phyloP scores from a whole-genome alignment of 2,113 vertebrate genomes.

The Leptocoma aspasia region DNA sequence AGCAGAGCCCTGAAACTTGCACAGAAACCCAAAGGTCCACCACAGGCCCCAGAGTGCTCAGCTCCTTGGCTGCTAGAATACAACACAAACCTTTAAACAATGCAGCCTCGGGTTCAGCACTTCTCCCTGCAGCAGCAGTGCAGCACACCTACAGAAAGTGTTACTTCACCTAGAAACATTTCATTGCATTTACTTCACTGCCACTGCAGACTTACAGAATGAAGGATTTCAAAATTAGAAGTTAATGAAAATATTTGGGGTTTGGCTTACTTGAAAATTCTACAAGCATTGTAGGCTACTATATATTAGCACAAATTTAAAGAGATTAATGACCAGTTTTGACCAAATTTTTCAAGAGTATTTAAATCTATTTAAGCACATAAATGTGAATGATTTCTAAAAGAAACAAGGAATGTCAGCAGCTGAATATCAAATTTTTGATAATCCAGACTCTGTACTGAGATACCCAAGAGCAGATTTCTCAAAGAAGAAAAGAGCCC shows the following conservation, averaged over 20 bases:
- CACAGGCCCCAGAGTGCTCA: background rate
- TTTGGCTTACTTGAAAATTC: background rate
- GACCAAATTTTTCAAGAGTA: background rate
- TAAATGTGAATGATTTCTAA: background rate
- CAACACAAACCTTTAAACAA: background rate
- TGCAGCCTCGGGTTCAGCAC: background rate
- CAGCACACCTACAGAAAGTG: background rate
- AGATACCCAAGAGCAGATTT: background rate
- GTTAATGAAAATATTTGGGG: background rate
- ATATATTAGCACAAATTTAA: background rate
- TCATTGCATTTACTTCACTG: background rate
- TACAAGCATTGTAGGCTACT: background rate
- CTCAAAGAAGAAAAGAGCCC: background rate
- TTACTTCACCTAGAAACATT: background rate
- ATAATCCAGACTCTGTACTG: background rate
- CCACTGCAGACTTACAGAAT: background rate
- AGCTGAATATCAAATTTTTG: background rate
- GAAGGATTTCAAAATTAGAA: background rate
- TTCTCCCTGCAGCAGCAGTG: background rate
- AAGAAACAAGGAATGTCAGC: background rate
- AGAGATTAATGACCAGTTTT: background rate
- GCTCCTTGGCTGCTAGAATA: background rate
- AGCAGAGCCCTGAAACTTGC: background rate
- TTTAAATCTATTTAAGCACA: background rate
- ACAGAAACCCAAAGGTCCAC: background rate